These are phyloP conservation scores for Nematostella vectensis DNA, from an alignment of 92 coral and sea anemone genomes.

Conservation along the genomic window DNA sequence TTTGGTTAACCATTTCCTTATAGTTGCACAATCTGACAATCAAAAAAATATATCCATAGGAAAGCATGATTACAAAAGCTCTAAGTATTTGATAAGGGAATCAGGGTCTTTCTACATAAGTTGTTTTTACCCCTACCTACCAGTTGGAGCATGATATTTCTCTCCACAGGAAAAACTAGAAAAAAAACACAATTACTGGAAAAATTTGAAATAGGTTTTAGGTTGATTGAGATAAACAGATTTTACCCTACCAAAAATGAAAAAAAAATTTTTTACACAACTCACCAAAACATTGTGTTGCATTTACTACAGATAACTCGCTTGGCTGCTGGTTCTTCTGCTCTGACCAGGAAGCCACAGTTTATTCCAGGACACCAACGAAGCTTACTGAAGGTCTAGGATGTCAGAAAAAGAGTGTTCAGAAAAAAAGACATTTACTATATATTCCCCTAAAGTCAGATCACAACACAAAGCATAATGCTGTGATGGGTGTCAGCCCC, in stretches of 20 bases:
- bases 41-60: not conserved
- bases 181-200: slow-evolving; percentile 4
- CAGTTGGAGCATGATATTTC: slow-evolving; percentile 74
- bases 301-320: slow-evolving; percentile 73
- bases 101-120: no score
- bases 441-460: no score
- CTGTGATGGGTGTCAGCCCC: no score
- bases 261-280: no score
- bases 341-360: slow-evolving; percentile 72
- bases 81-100: no score
- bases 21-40: slow-evolving; percentile 69
- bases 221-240: no score
- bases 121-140: slow-evolving; percentile 14
- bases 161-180: slow-evolving; percentile 77
- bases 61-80: no score
- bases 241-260: no score
- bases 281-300: slow-evolving; percentile 76
- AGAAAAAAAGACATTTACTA: no score
- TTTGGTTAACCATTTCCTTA: slow-evolving; percentile 82
- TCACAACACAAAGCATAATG: no score
- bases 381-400: slow-evolving; percentile 71
- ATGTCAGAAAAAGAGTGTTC: no score
- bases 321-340: slow-evolving; percentile 68
- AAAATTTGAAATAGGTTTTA: no score
- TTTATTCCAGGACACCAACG: slow-evolving; percentile 95